phyloP scores from a whole-genome alignment of 2,113 vertebrate genomes.

The Sinocyclocheilus anshuiensis region DNA sequence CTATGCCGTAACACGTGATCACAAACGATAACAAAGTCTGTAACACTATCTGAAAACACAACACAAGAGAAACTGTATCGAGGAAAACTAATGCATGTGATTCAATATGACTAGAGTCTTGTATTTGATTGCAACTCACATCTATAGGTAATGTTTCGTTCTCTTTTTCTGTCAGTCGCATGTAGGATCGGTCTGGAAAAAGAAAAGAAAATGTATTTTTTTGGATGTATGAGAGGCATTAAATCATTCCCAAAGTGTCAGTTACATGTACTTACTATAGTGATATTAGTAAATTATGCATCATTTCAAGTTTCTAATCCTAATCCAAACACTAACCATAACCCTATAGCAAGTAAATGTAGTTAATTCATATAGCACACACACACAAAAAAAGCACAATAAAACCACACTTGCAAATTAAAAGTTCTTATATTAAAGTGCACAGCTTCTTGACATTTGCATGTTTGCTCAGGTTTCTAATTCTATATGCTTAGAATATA shows the following conservation, averaged over 20 bases:
- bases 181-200: constrained; percentile 87
- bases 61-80: not conserved
- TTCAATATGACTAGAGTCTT: not conserved
- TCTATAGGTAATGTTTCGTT: constrained; percentile 95
- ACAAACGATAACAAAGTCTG: constrained; percentile 94
- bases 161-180: constrained; percentile 95
- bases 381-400: not conserved
- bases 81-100: not conserved
- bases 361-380: too few relatives aligned
- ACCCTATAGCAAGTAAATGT: too few relatives aligned
- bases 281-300: too few relatives aligned
- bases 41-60: constrained; percentile 86
- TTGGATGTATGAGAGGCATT: not conserved
- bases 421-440: not conserved
- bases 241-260: not conserved
- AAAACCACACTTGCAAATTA: not conserved
- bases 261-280: too few relatives aligned
- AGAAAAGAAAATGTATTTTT: not conserved
- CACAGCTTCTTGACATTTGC: not conserved
- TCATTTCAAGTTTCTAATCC: too few relatives aligned
- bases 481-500: not conserved
- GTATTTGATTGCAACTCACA: constrained; percentile 76
- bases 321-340: too few relatives aligned
- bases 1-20: constrained; percentile 95
- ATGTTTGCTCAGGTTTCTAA: not conserved